Percentiles rank a stretch among this genome's conserved stretches.
These are phyloP conservation scores for Felis chaus DNA, from an alignment of 2,113 vertebrate genomes.

Conservation along the genomic window DNA sequence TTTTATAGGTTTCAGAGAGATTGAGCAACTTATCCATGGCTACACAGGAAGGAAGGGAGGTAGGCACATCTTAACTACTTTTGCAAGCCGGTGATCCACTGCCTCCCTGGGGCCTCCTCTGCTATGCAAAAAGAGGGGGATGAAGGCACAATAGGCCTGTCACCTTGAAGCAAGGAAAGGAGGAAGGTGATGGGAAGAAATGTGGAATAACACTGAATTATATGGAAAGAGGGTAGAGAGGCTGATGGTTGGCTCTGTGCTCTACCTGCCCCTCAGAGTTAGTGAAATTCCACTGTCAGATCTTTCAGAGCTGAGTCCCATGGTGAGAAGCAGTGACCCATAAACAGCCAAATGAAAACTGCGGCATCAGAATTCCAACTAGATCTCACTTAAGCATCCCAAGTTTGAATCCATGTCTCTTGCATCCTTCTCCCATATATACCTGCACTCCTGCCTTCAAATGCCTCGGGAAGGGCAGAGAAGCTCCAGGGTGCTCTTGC, in stretches of 20 bases:
- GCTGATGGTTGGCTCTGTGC: background rate
- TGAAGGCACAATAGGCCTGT: background rate
- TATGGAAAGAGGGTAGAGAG: background rate
- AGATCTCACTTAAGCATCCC: background rate
- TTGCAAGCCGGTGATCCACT: background rate
- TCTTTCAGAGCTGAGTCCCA: background rate
- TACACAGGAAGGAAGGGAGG: background rate
- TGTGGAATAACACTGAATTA: background rate
- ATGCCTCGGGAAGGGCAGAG: background rate
- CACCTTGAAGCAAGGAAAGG: background rate
- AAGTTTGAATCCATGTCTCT: background rate
- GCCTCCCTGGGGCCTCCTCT: background rate
- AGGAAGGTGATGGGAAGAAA: background rate
- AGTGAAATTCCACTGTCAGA: background rate
- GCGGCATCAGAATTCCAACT: background rate
- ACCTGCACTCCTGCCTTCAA: background rate
- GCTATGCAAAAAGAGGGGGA: background rate
- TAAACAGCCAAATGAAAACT: background rate
- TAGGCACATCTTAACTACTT: background rate
- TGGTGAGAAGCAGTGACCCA: background rate
- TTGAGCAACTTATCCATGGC: background rate
- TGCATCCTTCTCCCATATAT: background rate
- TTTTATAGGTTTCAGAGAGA: background rate
- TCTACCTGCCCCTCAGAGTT: background rate
- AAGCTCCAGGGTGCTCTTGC: background rate